Evolutionary conservation across 2,113 vertebrate species (phyloP), one percentile per base, ranked within the genome.

Genomic region (Dipodomys merriami): DNA sequence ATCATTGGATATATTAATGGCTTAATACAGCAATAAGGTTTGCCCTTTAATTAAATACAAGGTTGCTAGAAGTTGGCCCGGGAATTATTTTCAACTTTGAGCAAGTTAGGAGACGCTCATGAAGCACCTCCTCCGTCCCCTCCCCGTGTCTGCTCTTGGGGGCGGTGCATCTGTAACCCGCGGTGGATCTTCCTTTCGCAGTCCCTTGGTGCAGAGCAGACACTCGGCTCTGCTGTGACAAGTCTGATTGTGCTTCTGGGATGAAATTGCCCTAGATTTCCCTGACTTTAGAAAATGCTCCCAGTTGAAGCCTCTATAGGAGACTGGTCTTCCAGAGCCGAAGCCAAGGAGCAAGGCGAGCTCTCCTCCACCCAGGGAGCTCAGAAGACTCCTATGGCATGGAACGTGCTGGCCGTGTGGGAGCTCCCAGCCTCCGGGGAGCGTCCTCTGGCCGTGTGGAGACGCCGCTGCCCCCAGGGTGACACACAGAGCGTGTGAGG

Each of bases 381-480:
- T 64, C 46, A n/a, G 49, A 3, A 6, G 57, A 7, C 20, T 69
- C 57, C 25, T 2, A 2, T 3, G 23, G 78, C 29, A 18, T n/a
- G 8, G 0, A 9, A 16, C 60, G 35, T 76, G 80, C 64, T 46
- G 79, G 44, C 7, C 11, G 22, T 7, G 44, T 57, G 0, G 39
- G 49, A 44, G 29, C 68, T 69, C 67, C 0, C 27, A 2, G 4
- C n/a, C 69, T 30, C 33, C 10, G 23, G 49, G 49, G 5, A 68
- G 7, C 1, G 0, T 33, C 8, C 13, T 0, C 20, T 33, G 7
- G 0, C n/a, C 27, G 5, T 0, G n/a, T 15, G 29, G 25, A 83
- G n/a, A 33, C 0, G 0, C 44, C 7, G 5, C 65, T 27, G 6
- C 1, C 46, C 16, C 49, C 1, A 19, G 25, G 1, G 30, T 25